Percentiles rank a stretch among this genome's conserved stretches.
Conservation (phyloP, 2,113 vertebrate species). For the Azemiops feae region DNA sequence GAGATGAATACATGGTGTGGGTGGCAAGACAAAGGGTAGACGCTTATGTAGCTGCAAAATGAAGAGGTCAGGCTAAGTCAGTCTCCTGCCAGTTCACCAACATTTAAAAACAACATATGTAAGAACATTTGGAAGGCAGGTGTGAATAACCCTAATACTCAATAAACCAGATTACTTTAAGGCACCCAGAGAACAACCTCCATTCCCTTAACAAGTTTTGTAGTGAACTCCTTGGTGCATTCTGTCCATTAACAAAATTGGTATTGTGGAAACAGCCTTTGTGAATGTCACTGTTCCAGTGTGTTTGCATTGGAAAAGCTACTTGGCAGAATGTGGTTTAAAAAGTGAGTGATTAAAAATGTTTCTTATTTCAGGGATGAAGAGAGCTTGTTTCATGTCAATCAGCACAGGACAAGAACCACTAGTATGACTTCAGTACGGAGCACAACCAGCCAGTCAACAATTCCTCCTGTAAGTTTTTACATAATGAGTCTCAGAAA, state of each 20-base stretch:
- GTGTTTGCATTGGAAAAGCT: not conserved
- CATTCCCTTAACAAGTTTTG: not conserved
- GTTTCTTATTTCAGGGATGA: constrained; percentile 74
- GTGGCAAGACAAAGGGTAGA: not conserved
- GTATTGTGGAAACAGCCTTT: not conserved
- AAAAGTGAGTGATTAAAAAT: not conserved
- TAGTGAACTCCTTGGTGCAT: not conserved
- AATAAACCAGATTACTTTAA: not conserved
- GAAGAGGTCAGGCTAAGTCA: not conserved
- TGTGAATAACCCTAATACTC: not conserved
- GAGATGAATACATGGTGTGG: too few species aligned
- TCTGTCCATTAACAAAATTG: not conserved
- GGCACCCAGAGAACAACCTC: not conserved
- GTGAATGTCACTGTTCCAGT: not conserved
- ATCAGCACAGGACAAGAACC: constrained; percentile 76
- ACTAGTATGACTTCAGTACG: constrained; percentile 77
- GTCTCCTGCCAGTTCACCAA: not conserved
- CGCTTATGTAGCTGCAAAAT: not conserved
- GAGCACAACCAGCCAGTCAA: constrained; percentile 85
- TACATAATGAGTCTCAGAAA: not conserved
- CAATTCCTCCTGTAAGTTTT: constrained; percentile 84
- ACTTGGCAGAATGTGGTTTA: not conserved
- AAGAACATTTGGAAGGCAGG: not conserved
- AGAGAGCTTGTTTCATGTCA: constrained; percentile 65
- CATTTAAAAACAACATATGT: not conserved